Percentiles rank a stretch among this genome's conserved stretches.
Evolutionary conservation across 2,113 vertebrate species (phyloP).

Genomic region (Lagopus leucura): DNA sequence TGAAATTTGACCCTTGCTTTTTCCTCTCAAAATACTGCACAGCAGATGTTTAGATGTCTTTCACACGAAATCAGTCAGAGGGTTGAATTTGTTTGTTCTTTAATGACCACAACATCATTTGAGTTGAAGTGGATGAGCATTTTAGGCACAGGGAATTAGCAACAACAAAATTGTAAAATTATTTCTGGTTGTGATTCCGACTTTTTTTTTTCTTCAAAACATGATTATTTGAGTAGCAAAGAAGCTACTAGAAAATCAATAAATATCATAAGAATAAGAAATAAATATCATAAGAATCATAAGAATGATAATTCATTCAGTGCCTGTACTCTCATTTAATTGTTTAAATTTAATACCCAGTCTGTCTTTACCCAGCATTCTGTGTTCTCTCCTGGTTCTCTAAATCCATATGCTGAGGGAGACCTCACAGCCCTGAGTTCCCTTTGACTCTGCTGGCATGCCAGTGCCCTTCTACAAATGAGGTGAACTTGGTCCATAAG

Average conservation of each 20-base stretch:
- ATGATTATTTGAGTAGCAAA: not conserved
- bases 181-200: not conserved
- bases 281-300: too few species aligned
- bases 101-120: not conserved
- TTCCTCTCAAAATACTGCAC: not conserved
- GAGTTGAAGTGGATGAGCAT: not conserved
- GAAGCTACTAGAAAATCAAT: not conserved
- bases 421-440: not conserved
- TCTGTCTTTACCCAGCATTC: not conserved
- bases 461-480: not conserved
- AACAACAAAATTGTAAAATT: not conserved
- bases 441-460: not conserved
- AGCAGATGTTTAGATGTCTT: not conserved
- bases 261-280: not conserved
- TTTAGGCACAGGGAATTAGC: not conserved
- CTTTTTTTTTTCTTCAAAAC: not conserved
- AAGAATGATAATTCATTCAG: not conserved
- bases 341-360: not conserved
- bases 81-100: not conserved
- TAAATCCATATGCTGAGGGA: not conserved
- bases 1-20: not conserved
- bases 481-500: accelerated
- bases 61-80: not conserved
- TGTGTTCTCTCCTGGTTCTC: not conserved
- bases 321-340: not conserved